These are phyloP conservation scores for Diabrotica undecimpunctata DNA, from an alignment of 1,140 invertebrate genomes.

Conservation along the genomic window DNA sequence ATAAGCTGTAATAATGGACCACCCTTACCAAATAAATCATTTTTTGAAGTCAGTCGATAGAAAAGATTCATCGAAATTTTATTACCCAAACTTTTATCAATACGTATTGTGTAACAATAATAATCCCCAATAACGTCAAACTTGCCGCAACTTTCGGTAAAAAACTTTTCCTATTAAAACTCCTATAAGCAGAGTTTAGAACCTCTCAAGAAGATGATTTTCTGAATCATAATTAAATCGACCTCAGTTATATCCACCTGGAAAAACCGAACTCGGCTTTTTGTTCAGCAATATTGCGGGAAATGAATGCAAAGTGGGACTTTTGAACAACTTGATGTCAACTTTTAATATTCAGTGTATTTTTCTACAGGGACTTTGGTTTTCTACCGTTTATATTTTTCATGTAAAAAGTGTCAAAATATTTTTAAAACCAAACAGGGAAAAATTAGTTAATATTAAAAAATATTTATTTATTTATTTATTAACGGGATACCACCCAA, in stretches of 20 bases:
- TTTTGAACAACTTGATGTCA: too few species aligned
- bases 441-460: too few species aligned
- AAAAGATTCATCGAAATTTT: neutral
- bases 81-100: neutral
- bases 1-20: too few species aligned
- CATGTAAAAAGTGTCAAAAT: too few species aligned
- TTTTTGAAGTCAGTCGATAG: neutral
- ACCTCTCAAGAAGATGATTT: neutral
- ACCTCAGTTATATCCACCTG: neutral
- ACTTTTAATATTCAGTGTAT: too few species aligned
- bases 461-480: too few species aligned
- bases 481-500: too few species aligned
- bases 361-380: too few species aligned
- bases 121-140: neutral
- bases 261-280: neutral
- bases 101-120: constrained; percentile 2
- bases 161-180: constrained; percentile 3
- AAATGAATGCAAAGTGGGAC: too few species aligned
- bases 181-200: neutral
- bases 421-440: too few species aligned
- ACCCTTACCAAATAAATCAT: neutral
- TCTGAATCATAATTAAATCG: constrained; percentile 2
- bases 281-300: too few species aligned
- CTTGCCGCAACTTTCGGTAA: neutral
- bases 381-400: too few species aligned